Evolutionary conservation across 92 coral and sea anemone genomes (phyloP), one percentile per base, ranked within the genome.

Genomic region (Palythoa heliodiscus): DNA sequence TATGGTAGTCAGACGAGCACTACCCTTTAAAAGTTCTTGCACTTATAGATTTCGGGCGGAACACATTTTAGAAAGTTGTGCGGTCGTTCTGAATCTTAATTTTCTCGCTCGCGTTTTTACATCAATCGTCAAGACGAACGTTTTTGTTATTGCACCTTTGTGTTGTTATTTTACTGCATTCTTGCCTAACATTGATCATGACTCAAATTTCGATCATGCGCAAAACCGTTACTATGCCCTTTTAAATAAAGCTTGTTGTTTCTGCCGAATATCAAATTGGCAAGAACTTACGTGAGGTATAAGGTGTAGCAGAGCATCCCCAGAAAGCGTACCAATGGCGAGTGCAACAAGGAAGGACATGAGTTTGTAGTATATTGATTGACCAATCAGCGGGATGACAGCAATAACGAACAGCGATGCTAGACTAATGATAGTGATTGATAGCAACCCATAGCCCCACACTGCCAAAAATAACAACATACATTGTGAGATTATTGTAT

Each of bases 291-390:
- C 98, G 70, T 96, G 98, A 15, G 98, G 98, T 70, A 96, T 96
- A 52, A 96, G 94, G 85, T 96, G 98, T 55, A 96, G 86, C 70
- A 96, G 52, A 20, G 98, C 98, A 68, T 94, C 98, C 39, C 98
- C 98, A 6, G 98, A 81, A 70, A 96, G 86, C 12, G 93, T 91
- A 14, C 98, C 98, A 5, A 94, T 94, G 38, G 98, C 98, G 12
- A 96, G 91, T 43, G 98, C 98, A 47, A 96, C 98, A 78, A 96
- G 94, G 87, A 94, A 96, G 1, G 98, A 94, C 98, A 96, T 94
- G 80, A 92, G 85, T 85, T 91, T 94, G 74, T 86, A 88, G 72
- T 96, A 96, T 70, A 89, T 73, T 9, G 98, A 89, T n/a, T 75
- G 89, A 7, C 93, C 98, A 82, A 96, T 87, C 78, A 95, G 85